phyloP scores from a whole-genome alignment of 2,797 vertebrate species.

The Melanitta fusca region DNA sequence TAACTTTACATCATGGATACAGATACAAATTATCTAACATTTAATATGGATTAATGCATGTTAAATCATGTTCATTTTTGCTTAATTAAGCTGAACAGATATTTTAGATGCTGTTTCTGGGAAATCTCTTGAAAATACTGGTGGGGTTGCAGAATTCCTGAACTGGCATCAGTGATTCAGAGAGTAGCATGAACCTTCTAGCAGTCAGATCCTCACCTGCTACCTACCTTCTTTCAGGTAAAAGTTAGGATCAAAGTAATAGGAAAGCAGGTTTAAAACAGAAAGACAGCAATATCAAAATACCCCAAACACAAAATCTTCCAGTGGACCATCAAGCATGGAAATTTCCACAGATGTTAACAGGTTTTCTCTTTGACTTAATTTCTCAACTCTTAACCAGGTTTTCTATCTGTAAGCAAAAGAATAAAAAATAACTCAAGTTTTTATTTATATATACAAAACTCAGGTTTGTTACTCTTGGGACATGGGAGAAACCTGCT shows the following conservation, averaged over 20 bases:
- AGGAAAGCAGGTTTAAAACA: background rate
- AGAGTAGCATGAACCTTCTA: background rate
- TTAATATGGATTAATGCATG: background rate
- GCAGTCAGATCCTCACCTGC: background rate
- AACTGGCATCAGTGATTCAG: background rate
- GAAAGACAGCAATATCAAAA: background rate
- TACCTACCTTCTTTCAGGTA: background rate
- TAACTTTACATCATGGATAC: background rate
- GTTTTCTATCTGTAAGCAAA: background rate
- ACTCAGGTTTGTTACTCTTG: background rate
- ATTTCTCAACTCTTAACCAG: background rate
- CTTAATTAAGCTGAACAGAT: background rate
- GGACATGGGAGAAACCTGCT: background rate
- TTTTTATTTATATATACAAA: background rate
- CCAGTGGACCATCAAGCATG: background rate
- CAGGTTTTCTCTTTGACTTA: background rate
- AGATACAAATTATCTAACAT: background rate
- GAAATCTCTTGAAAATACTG: background rate
- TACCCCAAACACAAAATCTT: background rate
- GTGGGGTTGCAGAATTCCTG: background rate
- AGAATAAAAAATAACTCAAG: background rate
- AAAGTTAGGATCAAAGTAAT: background rate
- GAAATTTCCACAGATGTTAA: background rate
- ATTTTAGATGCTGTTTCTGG: background rate
- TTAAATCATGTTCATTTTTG: background rate